These are phyloP conservation scores for Acanthosepion lycidas DNA, from an alignment of 2,888 invertebrate species.

Conservation along the genomic window DNA sequence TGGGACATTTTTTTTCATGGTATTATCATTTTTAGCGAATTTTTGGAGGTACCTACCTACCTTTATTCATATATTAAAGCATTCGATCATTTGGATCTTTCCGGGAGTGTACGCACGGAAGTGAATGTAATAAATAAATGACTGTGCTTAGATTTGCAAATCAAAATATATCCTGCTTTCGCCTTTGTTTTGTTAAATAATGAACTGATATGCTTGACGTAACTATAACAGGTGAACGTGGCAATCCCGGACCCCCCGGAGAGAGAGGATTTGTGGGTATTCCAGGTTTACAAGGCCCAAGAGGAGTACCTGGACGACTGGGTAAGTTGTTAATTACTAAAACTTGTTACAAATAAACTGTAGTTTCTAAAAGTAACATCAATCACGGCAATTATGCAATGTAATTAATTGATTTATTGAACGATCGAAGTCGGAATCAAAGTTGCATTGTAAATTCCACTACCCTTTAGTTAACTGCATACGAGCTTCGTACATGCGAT, in stretches of 20 bases:
- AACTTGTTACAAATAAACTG: too few relatives aligned
- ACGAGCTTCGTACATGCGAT: too few relatives aligned
- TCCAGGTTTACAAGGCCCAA: slow-evolving; percentile 79
- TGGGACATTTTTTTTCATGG: too few relatives aligned
- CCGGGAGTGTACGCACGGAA: not conserved
- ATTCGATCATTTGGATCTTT: not conserved
- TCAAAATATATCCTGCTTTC: not conserved
- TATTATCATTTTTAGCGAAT: too few relatives aligned
- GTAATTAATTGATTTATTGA: too few relatives aligned
- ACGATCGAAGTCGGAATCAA: too few relatives aligned
- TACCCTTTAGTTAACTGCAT: too few relatives aligned
- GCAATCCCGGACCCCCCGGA: slow-evolving; percentile 81
- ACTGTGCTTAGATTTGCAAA: not conserved
- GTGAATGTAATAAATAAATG: not conserved
- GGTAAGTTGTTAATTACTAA: slow-evolving; percentile 49
- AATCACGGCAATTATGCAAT: too few relatives aligned
- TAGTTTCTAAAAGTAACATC: too few relatives aligned
- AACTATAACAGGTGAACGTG: slow-evolving; percentile 79
- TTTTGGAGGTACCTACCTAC: too few relatives aligned
- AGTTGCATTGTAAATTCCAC: too few relatives aligned
- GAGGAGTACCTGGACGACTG: slow-evolving; percentile 76
- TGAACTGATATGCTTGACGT: not conserved
- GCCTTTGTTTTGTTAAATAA: not conserved
- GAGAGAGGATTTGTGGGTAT: slow-evolving; percentile 82
- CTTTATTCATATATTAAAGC: too few relatives aligned